These are phyloP conservation scores for Tragelaphus oryx DNA, from an alignment of 2,797 vertebrate genomes.

Conservation along the genomic window DNA sequence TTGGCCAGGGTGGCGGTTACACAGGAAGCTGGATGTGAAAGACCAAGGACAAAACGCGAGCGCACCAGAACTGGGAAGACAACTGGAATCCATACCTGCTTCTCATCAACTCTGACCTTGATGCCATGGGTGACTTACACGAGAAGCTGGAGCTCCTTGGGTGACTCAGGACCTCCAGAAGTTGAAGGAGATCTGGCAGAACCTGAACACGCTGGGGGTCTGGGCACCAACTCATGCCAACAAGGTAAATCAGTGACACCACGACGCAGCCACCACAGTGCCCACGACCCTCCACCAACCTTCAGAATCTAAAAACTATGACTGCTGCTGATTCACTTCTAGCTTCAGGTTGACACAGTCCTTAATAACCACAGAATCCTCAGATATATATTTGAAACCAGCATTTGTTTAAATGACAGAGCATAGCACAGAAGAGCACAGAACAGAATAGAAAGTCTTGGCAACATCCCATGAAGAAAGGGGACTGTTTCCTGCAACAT, in stretches of 20 bases:
- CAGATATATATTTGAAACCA: not conserved
- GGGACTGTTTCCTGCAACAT: not conserved
- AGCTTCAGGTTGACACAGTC: not conserved
- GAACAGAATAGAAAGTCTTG: not conserved
- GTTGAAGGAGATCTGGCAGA: not conserved
- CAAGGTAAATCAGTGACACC: not conserved
- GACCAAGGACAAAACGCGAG: not conserved
- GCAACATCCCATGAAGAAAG: not conserved
- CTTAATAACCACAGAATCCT: not conserved
- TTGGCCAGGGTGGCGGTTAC: not conserved
- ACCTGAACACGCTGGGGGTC: not conserved
- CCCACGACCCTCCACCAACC: not conserved
- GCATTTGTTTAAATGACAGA: not conserved
- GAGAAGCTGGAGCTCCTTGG: not conserved
- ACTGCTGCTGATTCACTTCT: not conserved
- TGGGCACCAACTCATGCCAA: rapidly evolving
- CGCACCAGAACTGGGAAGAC: not conserved
- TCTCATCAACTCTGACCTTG: not conserved
- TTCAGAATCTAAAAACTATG: not conserved
- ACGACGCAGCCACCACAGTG: rapidly evolving
- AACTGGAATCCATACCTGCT: not conserved
- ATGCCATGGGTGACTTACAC: not conserved
- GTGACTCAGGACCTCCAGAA: not conserved
- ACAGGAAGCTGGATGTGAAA: not conserved
- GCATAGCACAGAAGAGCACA: not conserved